Base-by-base conservation (phyloP, 2,797 vertebrate species). In the Chaetophractus vellerosus region DNA sequence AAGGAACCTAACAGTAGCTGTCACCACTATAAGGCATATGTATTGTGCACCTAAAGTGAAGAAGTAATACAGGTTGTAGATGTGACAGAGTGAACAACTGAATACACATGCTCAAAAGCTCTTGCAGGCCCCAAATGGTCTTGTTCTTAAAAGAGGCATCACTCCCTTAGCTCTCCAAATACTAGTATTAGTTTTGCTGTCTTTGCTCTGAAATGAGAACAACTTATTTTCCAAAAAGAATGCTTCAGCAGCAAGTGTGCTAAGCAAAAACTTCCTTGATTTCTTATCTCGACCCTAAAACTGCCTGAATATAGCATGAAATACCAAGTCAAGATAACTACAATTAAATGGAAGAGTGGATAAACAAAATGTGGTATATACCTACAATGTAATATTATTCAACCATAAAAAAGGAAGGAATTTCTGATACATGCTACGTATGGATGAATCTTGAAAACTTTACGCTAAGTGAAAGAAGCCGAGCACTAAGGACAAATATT, bases 271-370 rank as follows among this genome's bases (percentile, higher is more conserved):
- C 12, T 78, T 79, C 64, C 59, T 78, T 85, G 33, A 38, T 69
- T 90, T 88, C 48, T 74, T 87, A 31, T 72, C n/a, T 90, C 79
- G 90, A 69, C 18, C 31, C 21, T 87, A 81, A 78, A 76, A 93
- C 64, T 82, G 59, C 31, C 71, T 76, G 81, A 90, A 71, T 28
- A 80, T 28, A 76, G 61, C 12, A 86, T 33, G 57, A 94, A 83
- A 84, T 19, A 61, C 7, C 50, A 91, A 91, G 48, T 66, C 80
- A 88, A 84, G 50, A 85, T 33, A 66, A 81, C 33, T 52, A 41
- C 10, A 64, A n/a, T 52, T 86, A 76, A 55, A 19, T 55, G 52
- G 52, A 55, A 19, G 52, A 55, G 21, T 55, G 52, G 52, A 18
- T 55, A 55, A 55, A 55, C 52, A 55, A 55, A 55, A 55, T 55